Conservation (phyloP, 2,888 invertebrate species). For the Oligia latruncula region DNA sequence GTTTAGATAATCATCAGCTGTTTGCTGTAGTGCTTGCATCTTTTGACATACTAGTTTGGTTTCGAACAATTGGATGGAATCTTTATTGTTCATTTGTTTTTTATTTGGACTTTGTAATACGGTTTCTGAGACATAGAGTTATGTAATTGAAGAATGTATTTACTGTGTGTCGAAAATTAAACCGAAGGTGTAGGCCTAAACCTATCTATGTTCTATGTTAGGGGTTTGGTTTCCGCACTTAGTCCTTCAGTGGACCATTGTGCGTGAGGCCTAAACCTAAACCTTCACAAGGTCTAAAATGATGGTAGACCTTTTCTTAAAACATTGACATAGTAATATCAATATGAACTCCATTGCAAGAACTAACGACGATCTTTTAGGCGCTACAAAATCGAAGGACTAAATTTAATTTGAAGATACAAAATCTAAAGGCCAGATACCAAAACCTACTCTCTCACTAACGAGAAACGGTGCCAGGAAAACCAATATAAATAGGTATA, state of each 20-base stretch:
- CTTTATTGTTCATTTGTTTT: slow-evolving; percentile 7
- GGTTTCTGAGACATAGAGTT: not conserved
- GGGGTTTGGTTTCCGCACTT: no score
- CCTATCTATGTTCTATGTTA: no score
- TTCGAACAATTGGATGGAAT: not conserved
- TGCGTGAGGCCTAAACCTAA: no score
- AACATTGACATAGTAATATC: not conserved
- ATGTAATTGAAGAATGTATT: no score
- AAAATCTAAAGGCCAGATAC: not conserved
- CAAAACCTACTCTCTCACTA: not conserved
- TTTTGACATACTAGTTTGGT: slow-evolving; percentile 11
- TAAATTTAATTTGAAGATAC: not conserved
- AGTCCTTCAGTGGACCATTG: no score
- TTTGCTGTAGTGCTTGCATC: slow-evolving; percentile 2
- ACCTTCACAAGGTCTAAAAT: no score
- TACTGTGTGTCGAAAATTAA: no score
- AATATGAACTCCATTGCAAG: not conserved
- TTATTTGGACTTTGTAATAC: not conserved
- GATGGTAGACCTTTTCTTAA: not conserved
- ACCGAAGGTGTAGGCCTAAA: no score
- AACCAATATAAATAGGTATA: not conserved
- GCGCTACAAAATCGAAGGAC: not conserved
- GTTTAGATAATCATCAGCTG: slow-evolving; percentile 32
- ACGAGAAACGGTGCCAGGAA: not conserved
- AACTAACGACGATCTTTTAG: not conserved